Conservation (phyloP, 2,888 invertebrate genomes). For the Unio delphinus region DNA sequence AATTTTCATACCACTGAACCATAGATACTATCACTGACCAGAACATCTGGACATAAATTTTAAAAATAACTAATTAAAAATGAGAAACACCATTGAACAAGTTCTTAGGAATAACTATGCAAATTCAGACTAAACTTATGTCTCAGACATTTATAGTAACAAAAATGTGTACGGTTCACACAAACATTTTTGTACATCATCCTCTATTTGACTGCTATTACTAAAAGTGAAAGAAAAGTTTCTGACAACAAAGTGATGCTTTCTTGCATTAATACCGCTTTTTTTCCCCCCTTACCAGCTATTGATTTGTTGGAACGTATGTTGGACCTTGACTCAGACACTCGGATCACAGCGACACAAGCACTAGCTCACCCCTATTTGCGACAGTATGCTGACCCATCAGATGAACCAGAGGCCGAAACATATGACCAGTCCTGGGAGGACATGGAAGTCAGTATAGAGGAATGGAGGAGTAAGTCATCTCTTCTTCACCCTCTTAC, state of each 20-base stretch:
- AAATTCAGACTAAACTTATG: no score
- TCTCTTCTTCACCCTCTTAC: neutral
- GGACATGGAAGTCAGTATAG: constrained; percentile 85
- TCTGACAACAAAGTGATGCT: neutral
- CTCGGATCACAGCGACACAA: constrained; percentile 87
- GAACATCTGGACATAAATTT: no score
- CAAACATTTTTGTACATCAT: no score
- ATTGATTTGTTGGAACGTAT: constrained; percentile 95
- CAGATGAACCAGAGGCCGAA: constrained; percentile 95
- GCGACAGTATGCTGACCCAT: constrained; percentile 80
- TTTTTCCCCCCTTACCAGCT: constrained; percentile 74
- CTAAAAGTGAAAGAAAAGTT: neutral
- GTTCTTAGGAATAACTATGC: no score
- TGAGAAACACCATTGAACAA: no score
- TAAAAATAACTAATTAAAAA: no score
- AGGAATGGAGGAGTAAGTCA: constrained; percentile 92
- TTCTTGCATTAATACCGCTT: neutral
- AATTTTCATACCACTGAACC: no score
- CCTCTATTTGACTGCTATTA: constrained; percentile 1
- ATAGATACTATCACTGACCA: no score
- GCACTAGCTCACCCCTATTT: constrained; percentile 93
- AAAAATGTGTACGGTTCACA: no score
- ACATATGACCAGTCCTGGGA: constrained; percentile 94
- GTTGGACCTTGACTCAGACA: constrained; percentile 96
- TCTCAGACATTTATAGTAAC: no score